phyloP scores from a whole-genome alignment of 2,888 invertebrate species.

The Anoplius nigerrimus region DNA sequence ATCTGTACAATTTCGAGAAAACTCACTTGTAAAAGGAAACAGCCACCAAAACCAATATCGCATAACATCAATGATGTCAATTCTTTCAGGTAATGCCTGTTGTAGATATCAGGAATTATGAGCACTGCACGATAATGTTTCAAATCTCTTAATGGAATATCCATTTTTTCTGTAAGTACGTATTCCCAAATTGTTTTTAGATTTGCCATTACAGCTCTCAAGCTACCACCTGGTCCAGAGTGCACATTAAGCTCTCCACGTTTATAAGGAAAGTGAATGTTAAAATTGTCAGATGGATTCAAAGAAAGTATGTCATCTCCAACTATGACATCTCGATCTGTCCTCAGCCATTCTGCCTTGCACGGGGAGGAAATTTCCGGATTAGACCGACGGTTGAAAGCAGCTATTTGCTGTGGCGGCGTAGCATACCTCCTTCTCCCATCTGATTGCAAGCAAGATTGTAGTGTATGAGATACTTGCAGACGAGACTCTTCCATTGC shows the following conservation, averaged over 20 bases:
- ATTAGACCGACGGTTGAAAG: constrained; percentile 87
- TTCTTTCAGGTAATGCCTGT: constrained; percentile 89
- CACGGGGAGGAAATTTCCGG: constrained; percentile 81
- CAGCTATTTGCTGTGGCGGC: constrained; percentile 92
- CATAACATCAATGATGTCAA: constrained; percentile 87
- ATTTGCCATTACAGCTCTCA: constrained; percentile 89
- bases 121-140: constrained; percentile 90
- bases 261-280: constrained; percentile 92
- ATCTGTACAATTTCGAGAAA: background rate
- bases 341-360: constrained; percentile 80
- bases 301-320: constrained; percentile 87
- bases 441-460: constrained; percentile 89
- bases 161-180: constrained; percentile 85
- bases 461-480: constrained; percentile 90
- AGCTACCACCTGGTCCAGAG: constrained; percentile 88
- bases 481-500: constrained; percentile 90
- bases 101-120: constrained; percentile 93
- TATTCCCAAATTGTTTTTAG: constrained; percentile 92
- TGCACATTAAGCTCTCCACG: constrained; percentile 93
- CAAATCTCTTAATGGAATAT: constrained; percentile 82
- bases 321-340: constrained; percentile 81
- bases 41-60: constrained; percentile 90
- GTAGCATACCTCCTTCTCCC: constrained; percentile 89
- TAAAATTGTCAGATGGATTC: constrained; percentile 84
- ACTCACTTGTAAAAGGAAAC: constrained; percentile 85